Evolutionary conservation across 2,888 invertebrate species (phyloP).

Genomic region (Eledona agricola): DNA sequence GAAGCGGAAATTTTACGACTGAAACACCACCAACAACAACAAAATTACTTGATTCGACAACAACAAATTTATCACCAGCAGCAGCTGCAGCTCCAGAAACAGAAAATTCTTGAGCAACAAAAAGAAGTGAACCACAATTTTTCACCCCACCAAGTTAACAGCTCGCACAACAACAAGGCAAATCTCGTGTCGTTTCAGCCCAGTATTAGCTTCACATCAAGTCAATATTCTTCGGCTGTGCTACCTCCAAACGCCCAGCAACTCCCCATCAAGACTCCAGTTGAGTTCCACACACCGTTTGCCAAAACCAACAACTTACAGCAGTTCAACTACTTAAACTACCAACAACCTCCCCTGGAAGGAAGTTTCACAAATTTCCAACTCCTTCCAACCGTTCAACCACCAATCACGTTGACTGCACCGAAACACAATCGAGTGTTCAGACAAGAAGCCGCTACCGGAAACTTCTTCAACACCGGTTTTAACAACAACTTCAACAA

Average conservation of each 20-base stretch:
- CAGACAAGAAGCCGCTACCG: slow-evolving; percentile 58
- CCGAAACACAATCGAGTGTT: slow-evolving; percentile 51
- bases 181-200: slow-evolving; percentile 64
- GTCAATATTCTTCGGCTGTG: slow-evolving; percentile 45
- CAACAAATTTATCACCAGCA: slow-evolving; percentile 70
- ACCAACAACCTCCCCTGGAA: slow-evolving; percentile 31
- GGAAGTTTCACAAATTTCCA: slow-evolving; percentile 32
- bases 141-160: too few species aligned
- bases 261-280: slow-evolving; percentile 56
- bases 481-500: slow-evolving; percentile 36
- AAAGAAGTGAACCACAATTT: slow-evolving; percentile 56
- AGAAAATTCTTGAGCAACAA: slow-evolving; percentile 50
- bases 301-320: slow-evolving; percentile 39
- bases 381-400: slow-evolving; percentile 19
- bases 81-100: slow-evolving; percentile 58
- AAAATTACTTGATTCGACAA: slow-evolving; percentile 69
- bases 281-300: slow-evolving; percentile 51
- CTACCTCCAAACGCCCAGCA: slow-evolving; percentile 60
- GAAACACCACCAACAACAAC: slow-evolving; percentile 58
- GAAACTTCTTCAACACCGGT: slow-evolving; percentile 51
- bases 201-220: slow-evolving; percentile 62
- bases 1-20: slow-evolving; percentile 75
- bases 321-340: slow-evolving; percentile 37
- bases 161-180: slow-evolving; percentile 30
- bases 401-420: slow-evolving; percentile 13